phyloP scores from a whole-genome alignment of 92 coral and sea anemone species.

The Virgularia gustaviana region DNA sequence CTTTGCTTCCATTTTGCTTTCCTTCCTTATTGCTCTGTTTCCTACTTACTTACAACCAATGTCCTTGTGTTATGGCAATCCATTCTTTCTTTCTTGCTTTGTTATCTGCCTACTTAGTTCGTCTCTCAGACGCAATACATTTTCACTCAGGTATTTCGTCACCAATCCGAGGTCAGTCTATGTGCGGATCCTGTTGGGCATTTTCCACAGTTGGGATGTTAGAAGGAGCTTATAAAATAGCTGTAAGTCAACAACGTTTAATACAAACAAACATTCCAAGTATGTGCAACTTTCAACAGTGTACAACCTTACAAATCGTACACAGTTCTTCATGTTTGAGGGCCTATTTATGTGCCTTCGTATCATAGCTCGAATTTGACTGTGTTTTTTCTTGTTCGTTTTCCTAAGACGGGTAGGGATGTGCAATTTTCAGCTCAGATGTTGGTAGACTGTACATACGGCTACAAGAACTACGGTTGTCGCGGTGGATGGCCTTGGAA shows the following conservation, averaged over 20 bases:
- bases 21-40: no score
- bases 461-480: conserved; percentile 49
- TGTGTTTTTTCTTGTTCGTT: no score
- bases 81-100: no score
- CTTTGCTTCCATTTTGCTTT: no score
- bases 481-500: conserved; percentile 62
- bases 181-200: conserved; percentile 58
- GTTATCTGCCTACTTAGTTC: no score
- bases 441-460: conserved; percentile 51
- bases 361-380: no score
- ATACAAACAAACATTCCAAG: neutral
- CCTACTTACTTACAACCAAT: no score
- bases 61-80: no score
- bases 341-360: no score
- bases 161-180: conserved; percentile 47
- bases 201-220: conserved; percentile 49
- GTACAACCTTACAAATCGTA: neutral
- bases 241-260: conserved; percentile 18
- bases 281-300: neutral
- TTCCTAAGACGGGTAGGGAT: conserved; percentile 45
- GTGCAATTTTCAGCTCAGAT: conserved; percentile 49
- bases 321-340: no score
- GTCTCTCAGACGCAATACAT: neutral
- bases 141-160: conserved; percentile 46
- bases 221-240: conserved; percentile 55